phyloP scores from a whole-genome alignment of 2,113 vertebrate species.

The Tetrax tetrax region DNA sequence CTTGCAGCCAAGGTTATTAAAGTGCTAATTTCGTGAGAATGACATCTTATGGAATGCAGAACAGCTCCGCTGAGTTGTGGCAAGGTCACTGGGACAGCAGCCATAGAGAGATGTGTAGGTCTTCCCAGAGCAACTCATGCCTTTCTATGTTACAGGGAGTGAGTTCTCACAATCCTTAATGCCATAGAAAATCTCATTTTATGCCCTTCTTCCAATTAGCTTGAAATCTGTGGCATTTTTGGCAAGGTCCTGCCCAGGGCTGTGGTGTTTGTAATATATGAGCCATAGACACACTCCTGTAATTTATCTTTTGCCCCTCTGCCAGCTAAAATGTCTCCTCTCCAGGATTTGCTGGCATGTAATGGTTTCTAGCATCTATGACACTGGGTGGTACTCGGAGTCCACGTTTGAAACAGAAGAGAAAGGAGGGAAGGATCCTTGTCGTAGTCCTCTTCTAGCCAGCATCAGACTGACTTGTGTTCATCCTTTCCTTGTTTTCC shows the following conservation, averaged over 20 bases:
- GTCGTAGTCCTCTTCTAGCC: not conserved
- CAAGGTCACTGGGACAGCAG: slow-evolving; percentile 36
- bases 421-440: not conserved
- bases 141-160: not conserved
- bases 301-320: not conserved
- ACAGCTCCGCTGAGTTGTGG: not conserved
- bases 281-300: not conserved
- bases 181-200: not conserved
- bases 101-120: not conserved
- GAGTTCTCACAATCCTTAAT: not conserved
- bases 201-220: not conserved
- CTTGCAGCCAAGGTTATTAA: slow-evolving; percentile 14
- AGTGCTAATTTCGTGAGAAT: slow-evolving; percentile 36
- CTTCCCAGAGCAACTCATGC: not conserved
- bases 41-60: not conserved
- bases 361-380: not conserved
- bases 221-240: not conserved
- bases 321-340: not conserved
- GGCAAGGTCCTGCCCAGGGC: not conserved
- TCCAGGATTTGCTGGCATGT: not conserved
- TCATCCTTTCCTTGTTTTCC: not conserved
- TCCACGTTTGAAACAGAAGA: not conserved
- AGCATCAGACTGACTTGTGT: not conserved
- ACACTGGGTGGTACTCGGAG: not conserved
- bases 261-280: not conserved